Evolutionary conservation across 2,113 vertebrate species (phyloP), one percentile per base, ranked within the genome.

Genomic region (Odobenus rosmarus): DNA sequence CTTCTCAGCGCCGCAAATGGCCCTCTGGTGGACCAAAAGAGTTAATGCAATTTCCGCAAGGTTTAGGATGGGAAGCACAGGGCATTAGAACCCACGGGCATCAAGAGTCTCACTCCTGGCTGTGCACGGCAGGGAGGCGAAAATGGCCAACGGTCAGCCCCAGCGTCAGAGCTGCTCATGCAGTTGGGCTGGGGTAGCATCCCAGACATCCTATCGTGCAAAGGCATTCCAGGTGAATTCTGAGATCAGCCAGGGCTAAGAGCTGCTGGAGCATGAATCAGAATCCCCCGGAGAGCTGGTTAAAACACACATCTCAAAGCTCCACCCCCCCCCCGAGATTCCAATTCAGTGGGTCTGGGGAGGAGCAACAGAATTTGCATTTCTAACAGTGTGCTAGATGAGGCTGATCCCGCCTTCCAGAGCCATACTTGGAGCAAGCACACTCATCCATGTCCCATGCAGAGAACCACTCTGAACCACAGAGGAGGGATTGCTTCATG

Each of bases 21-120:
- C 93, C 95, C 96, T 90, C 97, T 95, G 49, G 69, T 94, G 96
- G 95, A 61, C 39, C 23, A 24, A 49, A 62, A 76, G 64, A 64
- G 67, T 89, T 53, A 72, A 39, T 67, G 79, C 93, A 84, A 8
- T 46, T 62, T 72, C 80, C 21, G 0, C 19, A 64, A 88, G 80
- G 7, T 80, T 57, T 9, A 1, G 31, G 19, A 0, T 0, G 0
- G 61, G 33, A 91, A 18, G 57, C 51, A 8, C 33, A 15, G 39
- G 61, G 74, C 28, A 2, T 23, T 18, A 74, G 62, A 57, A 33
- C 24, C 0, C 1, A 0, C 42, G 76, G 61, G 82, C 0, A 0
- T 6, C 4, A 21, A 16, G 1, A 1, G 3, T 1, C 77, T 67
- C 92, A 0, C 4, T 19, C 14, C 64, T 85, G 62, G 18, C 80